Conservation (phyloP, 2,113 vertebrate genomes). For the Lota lota region DNA sequence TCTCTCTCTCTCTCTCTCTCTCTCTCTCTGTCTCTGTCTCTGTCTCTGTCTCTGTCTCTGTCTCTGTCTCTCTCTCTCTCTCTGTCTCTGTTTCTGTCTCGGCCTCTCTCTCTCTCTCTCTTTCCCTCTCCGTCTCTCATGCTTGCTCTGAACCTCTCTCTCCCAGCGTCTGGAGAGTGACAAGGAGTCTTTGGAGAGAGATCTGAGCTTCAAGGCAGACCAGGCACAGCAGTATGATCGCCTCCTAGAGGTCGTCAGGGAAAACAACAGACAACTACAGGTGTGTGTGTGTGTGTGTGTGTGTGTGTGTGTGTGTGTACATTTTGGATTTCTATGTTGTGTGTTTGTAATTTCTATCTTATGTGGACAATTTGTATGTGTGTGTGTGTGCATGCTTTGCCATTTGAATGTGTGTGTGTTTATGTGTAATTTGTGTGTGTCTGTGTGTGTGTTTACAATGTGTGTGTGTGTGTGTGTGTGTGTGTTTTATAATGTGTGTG, state of each 20-base stretch:
- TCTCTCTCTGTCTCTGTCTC: no score
- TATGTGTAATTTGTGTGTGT: no score
- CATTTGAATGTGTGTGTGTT: no score
- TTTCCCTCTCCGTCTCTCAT: no score
- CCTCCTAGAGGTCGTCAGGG: conserved; percentile 81
- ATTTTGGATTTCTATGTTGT: not conserved
- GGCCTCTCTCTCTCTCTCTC: no score
- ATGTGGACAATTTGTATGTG: not conserved
- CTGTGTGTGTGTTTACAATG: not conserved
- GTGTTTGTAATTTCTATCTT: conserved; percentile 3
- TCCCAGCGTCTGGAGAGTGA: conserved; percentile 81
- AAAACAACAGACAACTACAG: conserved; percentile 90
- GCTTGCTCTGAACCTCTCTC: not conserved
- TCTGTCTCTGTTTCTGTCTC: no score
- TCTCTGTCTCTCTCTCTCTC: no score
- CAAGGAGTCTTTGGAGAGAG: conserved; percentile 82
- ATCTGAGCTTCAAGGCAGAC: conserved; percentile 85
- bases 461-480: not conserved
- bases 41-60: no score
- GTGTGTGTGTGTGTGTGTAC: conserved; percentile 12
- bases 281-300: conserved; percentile 39
- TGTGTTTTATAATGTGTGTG: not conserved
- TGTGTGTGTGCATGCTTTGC: not conserved
- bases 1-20: no score
- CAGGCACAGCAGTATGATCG: conserved; percentile 87